A percentile compares a stretch with the other conserved stretches of the same genome.
phyloP scores from a whole-genome alignment of 2,888 invertebrate species.

The Drosophila hamatofila region DNA sequence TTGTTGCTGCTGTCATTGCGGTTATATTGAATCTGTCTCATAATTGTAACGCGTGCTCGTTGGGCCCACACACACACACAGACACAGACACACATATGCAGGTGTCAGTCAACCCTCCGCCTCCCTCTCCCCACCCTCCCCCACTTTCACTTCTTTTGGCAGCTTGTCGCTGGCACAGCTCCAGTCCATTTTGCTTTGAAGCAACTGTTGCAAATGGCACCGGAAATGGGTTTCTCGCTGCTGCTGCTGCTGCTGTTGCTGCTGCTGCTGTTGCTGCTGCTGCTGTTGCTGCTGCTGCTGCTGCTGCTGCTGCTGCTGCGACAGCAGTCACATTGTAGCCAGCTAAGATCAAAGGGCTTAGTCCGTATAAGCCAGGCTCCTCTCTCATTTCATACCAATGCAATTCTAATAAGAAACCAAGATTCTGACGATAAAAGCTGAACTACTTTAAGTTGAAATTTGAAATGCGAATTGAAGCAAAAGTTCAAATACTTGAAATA shows the following conservation, averaged over 20 bases:
- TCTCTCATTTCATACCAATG: constrained; percentile 3
- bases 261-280: too few relatives aligned
- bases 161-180: constrained; percentile 12
- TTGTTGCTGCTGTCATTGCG: background rate
- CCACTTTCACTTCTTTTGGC: background rate
- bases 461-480: constrained; percentile 4
- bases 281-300: constrained; percentile 27
- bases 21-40: constrained; percentile 30
- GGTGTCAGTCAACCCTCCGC: background rate
- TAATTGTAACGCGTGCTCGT: constrained; percentile 46
- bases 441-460: constrained; percentile 6
- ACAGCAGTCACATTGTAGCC: constrained; percentile 26
- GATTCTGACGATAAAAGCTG: constrained; percentile 5
- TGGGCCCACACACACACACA: background rate
- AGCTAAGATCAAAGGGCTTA: constrained; percentile 9
- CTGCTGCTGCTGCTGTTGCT: constrained; percentile 17
- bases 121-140: too few relatives aligned
- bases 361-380: background rate
- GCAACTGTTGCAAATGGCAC: constrained; percentile 41
- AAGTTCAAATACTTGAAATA: constrained; percentile 3
- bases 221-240: constrained; percentile 41
- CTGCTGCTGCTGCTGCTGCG: constrained; percentile 20
- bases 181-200: constrained; percentile 15
- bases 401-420: constrained; percentile 10
- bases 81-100: constrained; percentile 4